These are phyloP conservation scores for Chaetorhynchus papuensis DNA, from an alignment of 2,113 vertebrate species.

Conservation along the genomic window DNA sequence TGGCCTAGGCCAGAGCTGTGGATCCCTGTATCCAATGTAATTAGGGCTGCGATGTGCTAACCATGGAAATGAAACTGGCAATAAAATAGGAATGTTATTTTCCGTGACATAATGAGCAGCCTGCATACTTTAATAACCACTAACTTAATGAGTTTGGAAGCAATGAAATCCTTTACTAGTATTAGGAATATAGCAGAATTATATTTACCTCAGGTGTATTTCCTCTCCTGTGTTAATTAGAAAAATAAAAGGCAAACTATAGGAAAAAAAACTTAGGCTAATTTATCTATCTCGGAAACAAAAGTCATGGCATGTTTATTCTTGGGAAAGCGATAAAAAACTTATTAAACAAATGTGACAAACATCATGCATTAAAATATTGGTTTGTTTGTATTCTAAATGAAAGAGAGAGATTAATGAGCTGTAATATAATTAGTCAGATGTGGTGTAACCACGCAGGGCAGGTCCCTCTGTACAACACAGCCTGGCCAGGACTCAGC, in stretches of 20 bases:
- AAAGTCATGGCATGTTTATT: neutral
- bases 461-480: neutral
- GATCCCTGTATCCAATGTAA: neutral
- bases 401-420: neutral
- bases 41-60: neutral
- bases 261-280: neutral
- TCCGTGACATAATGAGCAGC: neutral
- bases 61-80: neutral
- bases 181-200: neutral
- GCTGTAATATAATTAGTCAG: neutral
- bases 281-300: neutral
- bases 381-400: neutral
- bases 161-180: neutral
- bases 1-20: neutral
- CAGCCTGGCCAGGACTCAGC: neutral
- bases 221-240: neutral
- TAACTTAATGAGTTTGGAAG: conserved; percentile 12
- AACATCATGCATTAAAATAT: neutral
- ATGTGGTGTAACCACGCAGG: neutral
- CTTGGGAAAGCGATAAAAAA: neutral
- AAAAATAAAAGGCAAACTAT: neutral
- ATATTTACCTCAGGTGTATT: neutral
- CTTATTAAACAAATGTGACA: neutral
- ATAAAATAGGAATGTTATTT: conserved; percentile 9
- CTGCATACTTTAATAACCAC: neutral